Conservation (phyloP, 1,140 invertebrate species). For the Zaprionus gabonicus region DNA sequence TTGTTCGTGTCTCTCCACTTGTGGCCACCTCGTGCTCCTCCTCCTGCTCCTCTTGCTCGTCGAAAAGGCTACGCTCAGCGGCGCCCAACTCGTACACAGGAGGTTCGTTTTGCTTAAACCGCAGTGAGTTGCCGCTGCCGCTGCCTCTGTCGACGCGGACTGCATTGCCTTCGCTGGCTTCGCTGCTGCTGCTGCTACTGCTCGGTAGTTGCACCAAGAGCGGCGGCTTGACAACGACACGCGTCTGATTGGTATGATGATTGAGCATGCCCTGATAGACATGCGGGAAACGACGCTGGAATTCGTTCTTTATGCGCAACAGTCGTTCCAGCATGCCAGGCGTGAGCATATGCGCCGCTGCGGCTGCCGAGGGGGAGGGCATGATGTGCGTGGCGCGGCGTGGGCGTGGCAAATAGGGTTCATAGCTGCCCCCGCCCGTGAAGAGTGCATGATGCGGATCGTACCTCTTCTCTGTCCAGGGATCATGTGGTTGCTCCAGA, state of each 20-base stretch:
- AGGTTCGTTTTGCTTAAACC: conserved; percentile 2
- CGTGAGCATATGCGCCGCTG: conserved; percentile 53
- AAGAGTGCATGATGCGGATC: conserved; percentile 59
- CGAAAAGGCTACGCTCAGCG: conserved; percentile 67
- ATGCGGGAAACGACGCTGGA: conserved; percentile 68
- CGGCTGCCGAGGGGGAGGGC: conserved; percentile 11
- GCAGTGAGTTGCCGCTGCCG: not conserved
- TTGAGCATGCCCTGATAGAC: conserved; percentile 73
- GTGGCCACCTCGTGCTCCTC: not conserved
- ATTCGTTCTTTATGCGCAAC: conserved; percentile 67
- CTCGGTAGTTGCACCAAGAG: conserved; percentile 35
- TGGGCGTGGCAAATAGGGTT: conserved; percentile 55
- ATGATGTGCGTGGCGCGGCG: conserved; percentile 70
- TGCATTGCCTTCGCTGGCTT: not conserved
- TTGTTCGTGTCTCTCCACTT: conserved; percentile 5
- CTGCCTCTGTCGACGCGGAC: not conserved
- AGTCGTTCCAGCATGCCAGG: conserved; percentile 75
- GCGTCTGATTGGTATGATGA: conserved; percentile 60
- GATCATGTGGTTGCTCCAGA: conserved; percentile 62
- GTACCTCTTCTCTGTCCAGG: conserved; percentile 65
- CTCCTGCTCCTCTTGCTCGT: conserved; percentile 15
- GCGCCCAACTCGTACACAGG: conserved; percentile 69
- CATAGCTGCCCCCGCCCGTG: conserved; percentile 74
- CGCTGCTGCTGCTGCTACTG: not conserved
- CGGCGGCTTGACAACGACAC: conserved; percentile 70